Evolutionary conservation across 2,797 vertebrate species (phyloP).

Genomic region (Tamandua tetradactyla): DNA sequence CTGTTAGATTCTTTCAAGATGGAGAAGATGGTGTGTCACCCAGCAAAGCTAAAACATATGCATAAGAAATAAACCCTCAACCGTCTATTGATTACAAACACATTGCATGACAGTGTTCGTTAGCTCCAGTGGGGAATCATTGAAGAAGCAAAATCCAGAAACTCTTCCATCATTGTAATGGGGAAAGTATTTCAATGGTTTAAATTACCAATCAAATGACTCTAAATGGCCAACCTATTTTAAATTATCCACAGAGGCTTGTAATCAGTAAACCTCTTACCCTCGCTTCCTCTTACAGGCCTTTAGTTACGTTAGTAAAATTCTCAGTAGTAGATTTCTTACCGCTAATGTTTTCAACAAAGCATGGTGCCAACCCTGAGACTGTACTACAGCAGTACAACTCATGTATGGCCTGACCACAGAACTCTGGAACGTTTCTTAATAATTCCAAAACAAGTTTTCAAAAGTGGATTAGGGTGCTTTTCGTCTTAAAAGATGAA

Average conservation of each 20-base stretch:
- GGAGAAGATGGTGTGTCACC: not conserved
- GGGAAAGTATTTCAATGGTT: not conserved
- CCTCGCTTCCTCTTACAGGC: not conserved
- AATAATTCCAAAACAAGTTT: slow-evolving; percentile 55
- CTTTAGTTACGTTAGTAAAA: not conserved
- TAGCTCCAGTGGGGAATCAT: not conserved
- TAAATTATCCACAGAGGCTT: slow-evolving; percentile 21
- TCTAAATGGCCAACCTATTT: not conserved
- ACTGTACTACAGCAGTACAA: fast-evolving
- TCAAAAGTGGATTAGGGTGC: not conserved
- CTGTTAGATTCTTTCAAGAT: not conserved
- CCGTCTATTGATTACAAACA: slow-evolving; percentile 1
- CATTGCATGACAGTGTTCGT: not conserved
- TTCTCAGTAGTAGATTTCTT: not conserved
- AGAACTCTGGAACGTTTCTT: slow-evolving; percentile 41
- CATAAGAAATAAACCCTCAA: not conserved
- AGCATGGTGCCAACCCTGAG: not conserved
- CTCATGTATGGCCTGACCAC: not conserved
- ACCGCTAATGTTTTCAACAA: not conserved
- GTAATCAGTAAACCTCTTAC: not conserved
- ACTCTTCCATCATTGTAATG: not conserved
- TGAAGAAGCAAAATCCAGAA: slow-evolving; percentile 23
- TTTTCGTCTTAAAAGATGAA: slow-evolving; percentile 38
- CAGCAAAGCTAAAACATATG: not conserved
- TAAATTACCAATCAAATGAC: not conserved